These are phyloP conservation scores for Luehdorfia chinensis DNA, from an alignment of 1,140 invertebrate genomes.

Conservation along the genomic window DNA sequence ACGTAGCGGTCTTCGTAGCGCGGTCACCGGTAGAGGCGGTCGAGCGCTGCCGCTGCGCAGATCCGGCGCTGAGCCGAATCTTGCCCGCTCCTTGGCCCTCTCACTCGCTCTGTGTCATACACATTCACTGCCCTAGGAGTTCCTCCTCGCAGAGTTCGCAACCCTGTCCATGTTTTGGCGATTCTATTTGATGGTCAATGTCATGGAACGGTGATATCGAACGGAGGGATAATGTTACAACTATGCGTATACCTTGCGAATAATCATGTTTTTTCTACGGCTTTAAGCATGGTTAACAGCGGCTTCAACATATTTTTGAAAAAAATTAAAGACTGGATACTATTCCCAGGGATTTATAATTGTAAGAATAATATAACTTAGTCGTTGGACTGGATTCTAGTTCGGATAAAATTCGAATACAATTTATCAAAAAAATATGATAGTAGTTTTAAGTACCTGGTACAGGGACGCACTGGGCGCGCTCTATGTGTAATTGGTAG, in stretches of 20 bases:
- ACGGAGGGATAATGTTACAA: not conserved
- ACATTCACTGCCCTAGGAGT: slow-evolving; percentile 38
- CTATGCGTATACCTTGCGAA: not conserved
- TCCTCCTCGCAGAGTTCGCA: no score
- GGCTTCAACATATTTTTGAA: no score
- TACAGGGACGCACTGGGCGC: slow-evolving; percentile 74
- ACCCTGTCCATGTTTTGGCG: slow-evolving; percentile 2
- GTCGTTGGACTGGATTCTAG: no score
- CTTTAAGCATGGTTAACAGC: no score
- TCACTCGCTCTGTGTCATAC: slow-evolving; percentile 50
- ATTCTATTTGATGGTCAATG: not conserved
- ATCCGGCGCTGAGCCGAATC: slow-evolving; percentile 67
- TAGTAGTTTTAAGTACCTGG: slow-evolving; percentile 80
- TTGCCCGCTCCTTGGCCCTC: slow-evolving; percentile 41
- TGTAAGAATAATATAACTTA: no score
- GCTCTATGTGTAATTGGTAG: slow-evolving; percentile 58
- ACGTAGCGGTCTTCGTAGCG: slow-evolving; percentile 77
- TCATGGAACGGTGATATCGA: not conserved
- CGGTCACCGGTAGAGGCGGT: slow-evolving; percentile 70
- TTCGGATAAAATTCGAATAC: no score
- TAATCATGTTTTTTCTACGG: not conserved
- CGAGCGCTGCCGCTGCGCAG: slow-evolving; percentile 75
- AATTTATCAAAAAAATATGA: no score
- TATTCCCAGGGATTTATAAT: no score
- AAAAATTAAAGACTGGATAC: no score